Conservation (phyloP, 2,888 invertebrate genomes). For the Temnothorax unifasciatus region DNA sequence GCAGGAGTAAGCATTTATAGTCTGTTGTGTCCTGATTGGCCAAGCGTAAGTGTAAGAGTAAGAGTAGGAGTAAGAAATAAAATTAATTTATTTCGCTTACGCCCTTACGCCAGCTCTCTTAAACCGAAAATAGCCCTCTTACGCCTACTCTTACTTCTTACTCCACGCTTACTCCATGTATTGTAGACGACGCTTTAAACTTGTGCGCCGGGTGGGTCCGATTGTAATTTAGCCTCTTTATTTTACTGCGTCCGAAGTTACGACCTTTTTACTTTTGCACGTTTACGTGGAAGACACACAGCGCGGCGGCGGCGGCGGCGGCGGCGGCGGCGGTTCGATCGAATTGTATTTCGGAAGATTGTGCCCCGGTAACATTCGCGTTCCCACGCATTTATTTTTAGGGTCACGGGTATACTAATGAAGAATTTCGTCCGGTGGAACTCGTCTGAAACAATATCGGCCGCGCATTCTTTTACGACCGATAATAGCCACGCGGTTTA, state of each 20-base stretch:
- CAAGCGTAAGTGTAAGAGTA: too few species aligned
- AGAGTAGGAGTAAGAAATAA: too few species aligned
- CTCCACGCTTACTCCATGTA: too few species aligned
- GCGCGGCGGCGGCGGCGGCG: not conserved
- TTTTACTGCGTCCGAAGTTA: slow-evolving; percentile 1
- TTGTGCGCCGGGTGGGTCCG: not conserved
- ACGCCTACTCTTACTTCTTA: too few species aligned
- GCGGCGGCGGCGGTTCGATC: not conserved
- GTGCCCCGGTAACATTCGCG: not conserved
- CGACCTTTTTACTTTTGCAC: not conserved
- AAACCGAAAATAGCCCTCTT: too few species aligned
- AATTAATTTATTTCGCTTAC: too few species aligned
- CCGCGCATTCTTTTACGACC: slow-evolving; percentile 65
- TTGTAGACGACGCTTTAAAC: too few species aligned
- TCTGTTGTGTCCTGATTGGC: too few species aligned
- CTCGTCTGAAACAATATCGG: slow-evolving; percentile 50
- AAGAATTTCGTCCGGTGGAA: slow-evolving; percentile 45
- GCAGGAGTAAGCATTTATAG: too few species aligned
- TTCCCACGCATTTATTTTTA: slow-evolving; percentile 52
- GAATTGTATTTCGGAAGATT: slow-evolving; percentile 11
- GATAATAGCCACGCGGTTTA: slow-evolving; percentile 68
- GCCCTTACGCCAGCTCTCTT: too few species aligned
- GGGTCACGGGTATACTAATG: slow-evolving; percentile 33
- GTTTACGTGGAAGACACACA: not conserved
- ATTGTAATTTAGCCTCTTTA: slow-evolving; percentile 22